Evolutionary conservation across 2,797 vertebrate species (phyloP), one percentile per base, ranked within the genome.

Genomic region (Galagoides demidoff): DNA sequence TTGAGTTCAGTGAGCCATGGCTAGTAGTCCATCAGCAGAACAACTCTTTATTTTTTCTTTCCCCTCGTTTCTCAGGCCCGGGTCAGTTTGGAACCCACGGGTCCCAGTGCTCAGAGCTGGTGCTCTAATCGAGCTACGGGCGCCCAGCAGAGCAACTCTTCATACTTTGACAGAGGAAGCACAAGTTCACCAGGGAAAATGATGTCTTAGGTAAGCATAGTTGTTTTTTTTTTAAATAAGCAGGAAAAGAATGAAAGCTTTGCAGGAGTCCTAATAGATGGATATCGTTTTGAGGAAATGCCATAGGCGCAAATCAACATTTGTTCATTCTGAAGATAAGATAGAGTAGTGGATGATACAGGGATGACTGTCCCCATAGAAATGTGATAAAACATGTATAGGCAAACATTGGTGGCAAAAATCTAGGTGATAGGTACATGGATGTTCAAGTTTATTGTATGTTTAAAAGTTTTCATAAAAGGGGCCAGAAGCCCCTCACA

Each of bases 181-280:
- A 81, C 29, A 59, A 78, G 82, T 8, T 92, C 61, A 68, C 49
- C 27, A 70, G 68, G 52, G 29, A 71, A 93, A 86, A 92, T n/a
- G 31, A 91, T 85, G 55, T 39, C 57, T 76, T 14, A 14, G 39
- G 71, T 59, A 19, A 89, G 81, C 39, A 68, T 0, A 13, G 7
- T 39, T 39, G 7, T 45, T 43, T 43, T 43, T 88, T 81, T 82
- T 90, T 92, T 90, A 78, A 97, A 29, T 52, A 85, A 76, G 23
- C 66, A 85, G 23, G 23, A 74, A 88, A 94, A 84, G 16, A 94
- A 39, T 70, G 61, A 84, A 93, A 85, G 55, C 10, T 92, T 81
- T 87, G 3, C 34, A 77, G 71, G 66, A 59, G 6, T 57, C 49
- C 17, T 77, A 92, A 52, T 17, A 79, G 34, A 93, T 77, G 34